A percentile compares a stretch with the other conserved stretches of the same genome.
Conservation (phyloP, 1,140 invertebrate species). For the Aradophagus sp. region DNA sequence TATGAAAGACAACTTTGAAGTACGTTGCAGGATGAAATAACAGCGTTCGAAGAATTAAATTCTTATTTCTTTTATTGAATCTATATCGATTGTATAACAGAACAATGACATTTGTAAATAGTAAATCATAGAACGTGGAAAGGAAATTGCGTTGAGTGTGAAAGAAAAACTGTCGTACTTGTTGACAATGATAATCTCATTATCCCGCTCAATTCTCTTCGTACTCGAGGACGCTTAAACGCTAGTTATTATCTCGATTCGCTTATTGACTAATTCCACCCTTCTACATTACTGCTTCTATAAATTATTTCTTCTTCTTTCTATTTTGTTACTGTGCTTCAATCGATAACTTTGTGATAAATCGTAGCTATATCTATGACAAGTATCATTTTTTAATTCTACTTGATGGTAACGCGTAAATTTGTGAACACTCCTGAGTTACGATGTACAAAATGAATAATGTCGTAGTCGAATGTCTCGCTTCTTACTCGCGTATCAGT, state of each 20-base stretch:
- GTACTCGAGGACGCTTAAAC: slow-evolving; percentile 64
- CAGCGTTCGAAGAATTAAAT: slow-evolving; percentile 66
- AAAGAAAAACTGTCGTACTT: background rate
- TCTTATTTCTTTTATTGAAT: slow-evolving; percentile 68
- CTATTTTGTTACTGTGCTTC: no score
- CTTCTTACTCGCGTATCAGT: no score
- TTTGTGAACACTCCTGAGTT: no score
- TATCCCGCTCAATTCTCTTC: background rate
- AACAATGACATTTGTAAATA: slow-evolving; percentile 63
- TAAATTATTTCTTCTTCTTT: no score
- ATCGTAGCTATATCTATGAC: no score
- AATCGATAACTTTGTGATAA: no score
- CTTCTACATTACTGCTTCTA: background rate
- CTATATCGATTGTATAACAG: slow-evolving; percentile 62
- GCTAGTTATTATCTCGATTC: slow-evolving; percentile 74
- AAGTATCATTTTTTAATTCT: no score
- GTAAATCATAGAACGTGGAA: slow-evolving; percentile 40
- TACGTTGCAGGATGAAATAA: slow-evolving; percentile 1
- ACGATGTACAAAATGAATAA: no score
- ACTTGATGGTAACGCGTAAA: no score
- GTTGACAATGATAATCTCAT: background rate
- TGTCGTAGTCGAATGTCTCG: no score
- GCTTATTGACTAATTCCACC: slow-evolving; percentile 62
- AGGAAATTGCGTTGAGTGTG: background rate
- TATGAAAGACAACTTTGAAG: background rate